Evolutionary conservation across 2,113 vertebrate species (phyloP), one percentile per base, ranked within the genome.

Genomic region (Nerophis ophidion): DNA sequence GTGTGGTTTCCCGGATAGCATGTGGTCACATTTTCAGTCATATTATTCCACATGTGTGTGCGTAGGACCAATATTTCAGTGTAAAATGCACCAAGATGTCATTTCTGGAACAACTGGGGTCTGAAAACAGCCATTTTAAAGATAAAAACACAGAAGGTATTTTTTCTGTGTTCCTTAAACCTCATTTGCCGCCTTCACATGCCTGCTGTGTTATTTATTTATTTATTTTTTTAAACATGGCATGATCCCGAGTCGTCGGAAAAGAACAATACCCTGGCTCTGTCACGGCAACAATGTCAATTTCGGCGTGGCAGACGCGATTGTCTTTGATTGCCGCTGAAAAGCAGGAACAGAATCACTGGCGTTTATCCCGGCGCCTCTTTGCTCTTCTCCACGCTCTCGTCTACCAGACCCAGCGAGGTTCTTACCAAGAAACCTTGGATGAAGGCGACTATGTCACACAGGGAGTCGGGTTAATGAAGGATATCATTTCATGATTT

Each of bases 241-340:
- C 63, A 51, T 10, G 71, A 76, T 75, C 59, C 49, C 12, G 76
- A 69, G 69, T 83, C 83, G 85, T 88, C 81, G 81, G 51, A 80
- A 26, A 65, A 63, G 50, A 81, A 78, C 64, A 81, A 68, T 80
- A 66, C 65, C 61, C 68, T 63, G 79, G 68, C 71, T 84, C 83
- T 82, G 71, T 83, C 81, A 86, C 73, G 63, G 69, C 71, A 83
- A 82, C 80, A 81, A 38, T 75, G 80, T 85, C 65, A 74, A 76
- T 76, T 84, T 84, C 57, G 62, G 70, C 68, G 45, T 35, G 60
- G 66, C 48, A 70, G 64, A 70, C 50, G 52, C 2, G 70, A 76
- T 71, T 66, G 53, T 49, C 78, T 88, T 84, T 87, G 78, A 81
- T 84, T 82, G 70, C 49, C 11, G 61, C 76, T 81, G 71, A 75